These are phyloP conservation scores for Elegia similella DNA, from an alignment of 2,888 invertebrate genomes.

Conservation along the genomic window DNA sequence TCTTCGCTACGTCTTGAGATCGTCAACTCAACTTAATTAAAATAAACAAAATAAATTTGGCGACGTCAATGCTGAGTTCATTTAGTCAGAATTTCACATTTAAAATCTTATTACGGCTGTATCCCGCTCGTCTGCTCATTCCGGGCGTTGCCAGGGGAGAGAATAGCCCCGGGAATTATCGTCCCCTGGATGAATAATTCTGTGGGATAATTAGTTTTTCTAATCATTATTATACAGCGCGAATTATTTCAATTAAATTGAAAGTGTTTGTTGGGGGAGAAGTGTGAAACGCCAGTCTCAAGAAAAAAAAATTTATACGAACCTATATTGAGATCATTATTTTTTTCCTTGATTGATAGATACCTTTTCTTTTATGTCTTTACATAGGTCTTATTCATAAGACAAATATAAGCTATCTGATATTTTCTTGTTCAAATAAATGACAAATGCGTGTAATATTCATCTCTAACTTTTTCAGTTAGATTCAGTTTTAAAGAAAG, in stretches of 20 bases:
- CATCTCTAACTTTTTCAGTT: too few relatives aligned
- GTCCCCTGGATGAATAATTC: slow-evolving; percentile 25
- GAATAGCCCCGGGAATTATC: slow-evolving; percentile 43
- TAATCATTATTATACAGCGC: slow-evolving; percentile 9
- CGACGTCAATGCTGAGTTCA: slow-evolving; percentile 49
- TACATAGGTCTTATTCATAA: too few relatives aligned
- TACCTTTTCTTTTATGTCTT: too few relatives aligned
- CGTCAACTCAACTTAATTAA: slow-evolving; percentile 25
- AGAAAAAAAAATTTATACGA: background rate
- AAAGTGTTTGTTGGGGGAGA: background rate
- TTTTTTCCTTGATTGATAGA: too few relatives aligned
- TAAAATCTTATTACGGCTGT: slow-evolving; percentile 63
- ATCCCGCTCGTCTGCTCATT: slow-evolving; percentile 41
- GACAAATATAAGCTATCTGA: too few relatives aligned
- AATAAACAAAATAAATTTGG: slow-evolving; percentile 38
- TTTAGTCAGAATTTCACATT: slow-evolving; percentile 63
- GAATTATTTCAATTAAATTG: slow-evolving; percentile 11
- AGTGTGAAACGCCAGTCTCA: background rate
- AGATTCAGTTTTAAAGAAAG: background rate
- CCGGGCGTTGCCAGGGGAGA: slow-evolving; percentile 40
- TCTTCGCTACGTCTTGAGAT: background rate
- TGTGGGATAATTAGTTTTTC: slow-evolving; percentile 21
- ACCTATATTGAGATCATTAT: too few relatives aligned
- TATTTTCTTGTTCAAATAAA: too few relatives aligned
- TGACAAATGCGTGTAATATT: too few relatives aligned